Conservation (phyloP, 1,140 invertebrate species). For the Ceratitis capitata region DNA sequence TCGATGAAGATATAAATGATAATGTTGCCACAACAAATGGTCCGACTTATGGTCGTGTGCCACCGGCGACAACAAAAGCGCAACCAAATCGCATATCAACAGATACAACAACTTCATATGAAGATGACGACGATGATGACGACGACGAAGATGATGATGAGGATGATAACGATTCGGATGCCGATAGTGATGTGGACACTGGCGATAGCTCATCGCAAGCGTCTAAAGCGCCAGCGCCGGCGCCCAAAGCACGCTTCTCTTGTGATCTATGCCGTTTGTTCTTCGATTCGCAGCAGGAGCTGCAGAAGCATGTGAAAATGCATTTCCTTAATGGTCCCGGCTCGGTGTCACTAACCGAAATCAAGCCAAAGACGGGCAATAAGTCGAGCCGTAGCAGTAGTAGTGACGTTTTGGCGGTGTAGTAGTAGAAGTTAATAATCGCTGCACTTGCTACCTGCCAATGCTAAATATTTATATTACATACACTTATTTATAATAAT, state of each 20-base stretch:
- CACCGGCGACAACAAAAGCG: conserved; percentile 14
- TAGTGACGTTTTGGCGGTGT: conserved; percentile 39
- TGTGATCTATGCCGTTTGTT: conserved; percentile 65
- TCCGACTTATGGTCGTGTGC: conserved; percentile 45
- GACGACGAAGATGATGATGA: conserved; percentile 41
- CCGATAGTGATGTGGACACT: conserved; percentile 48
- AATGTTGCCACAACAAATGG: conserved; percentile 47
- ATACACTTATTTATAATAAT: not conserved
- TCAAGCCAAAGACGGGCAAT: conserved; percentile 17
- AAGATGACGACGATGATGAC: conserved; percentile 39
- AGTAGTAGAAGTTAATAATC: not conserved
- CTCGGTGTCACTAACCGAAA: conserved; percentile 44
- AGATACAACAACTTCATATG: not conserved
- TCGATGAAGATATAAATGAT: conserved; percentile 50
- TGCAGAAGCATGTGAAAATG: conserved; percentile 62
- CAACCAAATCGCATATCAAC: not conserved
- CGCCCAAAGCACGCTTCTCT: conserved; percentile 53
- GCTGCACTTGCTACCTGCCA: not conserved
- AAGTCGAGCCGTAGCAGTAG: conserved; percentile 43
- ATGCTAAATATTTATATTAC: not conserved
- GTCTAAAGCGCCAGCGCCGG: not conserved
- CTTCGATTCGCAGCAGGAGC: conserved; percentile 61
- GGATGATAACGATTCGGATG: conserved; percentile 35
- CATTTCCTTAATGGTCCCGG: conserved; percentile 62
- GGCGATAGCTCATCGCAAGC: conserved; percentile 44